phyloP scores from a whole-genome alignment of 2,113 vertebrate species.

The Columba livia region DNA sequence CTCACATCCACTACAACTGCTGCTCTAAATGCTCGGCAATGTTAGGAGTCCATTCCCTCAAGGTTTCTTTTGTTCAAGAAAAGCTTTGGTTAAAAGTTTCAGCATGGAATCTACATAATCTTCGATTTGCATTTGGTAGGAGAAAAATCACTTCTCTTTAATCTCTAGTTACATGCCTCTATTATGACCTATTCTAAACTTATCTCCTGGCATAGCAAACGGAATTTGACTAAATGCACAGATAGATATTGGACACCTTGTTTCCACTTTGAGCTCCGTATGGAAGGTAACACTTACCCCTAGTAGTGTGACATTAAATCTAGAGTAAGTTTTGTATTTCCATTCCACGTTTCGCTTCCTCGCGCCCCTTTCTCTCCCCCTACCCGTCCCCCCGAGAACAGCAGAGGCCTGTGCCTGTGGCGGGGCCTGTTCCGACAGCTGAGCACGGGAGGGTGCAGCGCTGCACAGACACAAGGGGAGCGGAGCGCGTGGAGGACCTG shows the following conservation, averaged over 20 bases:
- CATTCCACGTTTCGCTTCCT: slow-evolving; percentile 59
- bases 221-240: slow-evolving; percentile 70
- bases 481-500: background rate
- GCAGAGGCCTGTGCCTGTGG: slow-evolving; percentile 28
- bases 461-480: slow-evolving; percentile 8
- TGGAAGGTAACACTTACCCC: slow-evolving; percentile 65
- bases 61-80: background rate
- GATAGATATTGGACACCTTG: slow-evolving; percentile 73
- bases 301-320: slow-evolving; percentile 55
- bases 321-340: slow-evolving; percentile 68
- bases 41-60: background rate
- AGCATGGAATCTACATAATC: background rate
- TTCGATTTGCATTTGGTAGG: slow-evolving; percentile 6
- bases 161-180: slow-evolving; percentile 62
- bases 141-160: slow-evolving; percentile 58
- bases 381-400: slow-evolving; percentile 5
- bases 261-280: slow-evolving; percentile 70
- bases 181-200: slow-evolving; percentile 69
- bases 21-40: background rate
- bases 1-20: background rate
- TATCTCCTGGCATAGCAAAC: slow-evolving; percentile 66
- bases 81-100: background rate
- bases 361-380: slow-evolving; percentile 39
- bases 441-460: slow-evolving; percentile 12
- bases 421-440: slow-evolving; percentile 12